Percentiles rank a stretch among this genome's conserved stretches.
These are phyloP conservation scores for Melozone crissalis DNA, from an alignment of 2,113 vertebrate species.

Conservation along the genomic window DNA sequence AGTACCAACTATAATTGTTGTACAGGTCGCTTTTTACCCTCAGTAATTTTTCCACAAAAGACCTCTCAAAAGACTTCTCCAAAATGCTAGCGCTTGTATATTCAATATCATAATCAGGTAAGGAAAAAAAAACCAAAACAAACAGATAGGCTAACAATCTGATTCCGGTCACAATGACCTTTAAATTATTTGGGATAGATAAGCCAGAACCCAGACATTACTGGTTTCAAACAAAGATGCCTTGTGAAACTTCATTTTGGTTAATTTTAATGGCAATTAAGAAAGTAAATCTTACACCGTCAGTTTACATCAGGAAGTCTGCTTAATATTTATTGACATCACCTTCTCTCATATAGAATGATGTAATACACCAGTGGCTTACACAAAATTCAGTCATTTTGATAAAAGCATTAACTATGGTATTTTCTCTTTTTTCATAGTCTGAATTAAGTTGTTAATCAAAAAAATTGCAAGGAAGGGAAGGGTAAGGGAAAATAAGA, in stretches of 20 bases:
- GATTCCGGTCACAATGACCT: neutral
- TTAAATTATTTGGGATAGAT: neutral
- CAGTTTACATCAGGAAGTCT: neutral
- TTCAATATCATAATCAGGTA: neutral
- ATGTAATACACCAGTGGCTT: neutral
- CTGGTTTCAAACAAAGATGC: neutral
- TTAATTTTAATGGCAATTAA: neutral
- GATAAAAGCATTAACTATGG: rapidly evolving
- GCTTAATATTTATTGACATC: neutral
- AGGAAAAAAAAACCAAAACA: neutral
- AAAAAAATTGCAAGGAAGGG: neutral
- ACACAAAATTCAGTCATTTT: neutral
- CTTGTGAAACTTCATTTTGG: neutral
- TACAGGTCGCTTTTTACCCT: rapidly evolving
- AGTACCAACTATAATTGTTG: neutral
- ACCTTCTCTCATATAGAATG: neutral
- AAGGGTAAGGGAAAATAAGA: neutral
- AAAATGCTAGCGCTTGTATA: neutral
- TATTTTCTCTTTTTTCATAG: neutral
- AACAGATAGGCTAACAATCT: neutral
- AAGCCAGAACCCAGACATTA: neutral
- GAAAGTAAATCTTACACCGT: neutral
- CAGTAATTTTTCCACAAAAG: neutral
- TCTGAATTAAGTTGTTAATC: neutral
- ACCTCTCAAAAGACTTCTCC: neutral